Percentiles rank a stretch among this genome's conserved stretches.
Evolutionary conservation across 2,113 vertebrate genomes (phyloP).

Genomic region (Actenoides lindsayi): DNA sequence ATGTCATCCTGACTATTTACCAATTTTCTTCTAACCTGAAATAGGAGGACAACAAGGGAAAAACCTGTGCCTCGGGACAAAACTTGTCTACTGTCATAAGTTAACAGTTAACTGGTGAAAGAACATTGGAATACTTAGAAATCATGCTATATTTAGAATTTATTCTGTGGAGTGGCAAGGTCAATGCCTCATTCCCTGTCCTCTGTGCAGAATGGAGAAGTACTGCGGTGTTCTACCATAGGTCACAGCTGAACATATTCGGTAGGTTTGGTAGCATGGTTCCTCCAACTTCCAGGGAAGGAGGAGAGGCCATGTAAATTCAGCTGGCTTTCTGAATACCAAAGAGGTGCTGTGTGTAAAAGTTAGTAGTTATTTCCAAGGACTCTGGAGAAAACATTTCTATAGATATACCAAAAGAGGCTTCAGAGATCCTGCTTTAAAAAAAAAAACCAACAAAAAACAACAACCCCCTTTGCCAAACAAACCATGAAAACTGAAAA

Average conservation of each 20-base stretch:
- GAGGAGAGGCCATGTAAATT: neutral
- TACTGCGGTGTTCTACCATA: neutral
- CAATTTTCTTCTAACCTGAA: neutral
- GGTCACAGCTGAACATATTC: neutral
- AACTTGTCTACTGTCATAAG: neutral
- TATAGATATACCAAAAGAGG: neutral
- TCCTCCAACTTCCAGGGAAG: neutral
- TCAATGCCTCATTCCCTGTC: neutral
- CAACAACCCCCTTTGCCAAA: neutral
- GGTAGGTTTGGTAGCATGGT: neutral
- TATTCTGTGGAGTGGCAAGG: neutral
- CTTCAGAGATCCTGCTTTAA: neutral
- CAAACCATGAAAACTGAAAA: neutral
- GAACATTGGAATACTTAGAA: neutral
- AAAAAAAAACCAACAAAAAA: neutral
- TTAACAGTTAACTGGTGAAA: slow-evolving; percentile 43
- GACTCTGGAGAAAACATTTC: neutral
- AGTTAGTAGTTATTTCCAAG: neutral
- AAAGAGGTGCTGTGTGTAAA: neutral
- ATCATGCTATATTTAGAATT: slow-evolving; percentile 30
- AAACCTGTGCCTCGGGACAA: neutral
- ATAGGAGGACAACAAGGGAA: neutral
- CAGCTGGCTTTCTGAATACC: neutral
- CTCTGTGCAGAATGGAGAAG: neutral
- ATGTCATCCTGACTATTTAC: neutral